These are phyloP conservation scores for Tinamus guttatus DNA, from an alignment of 2,113 vertebrate species.

Conservation along the genomic window DNA sequence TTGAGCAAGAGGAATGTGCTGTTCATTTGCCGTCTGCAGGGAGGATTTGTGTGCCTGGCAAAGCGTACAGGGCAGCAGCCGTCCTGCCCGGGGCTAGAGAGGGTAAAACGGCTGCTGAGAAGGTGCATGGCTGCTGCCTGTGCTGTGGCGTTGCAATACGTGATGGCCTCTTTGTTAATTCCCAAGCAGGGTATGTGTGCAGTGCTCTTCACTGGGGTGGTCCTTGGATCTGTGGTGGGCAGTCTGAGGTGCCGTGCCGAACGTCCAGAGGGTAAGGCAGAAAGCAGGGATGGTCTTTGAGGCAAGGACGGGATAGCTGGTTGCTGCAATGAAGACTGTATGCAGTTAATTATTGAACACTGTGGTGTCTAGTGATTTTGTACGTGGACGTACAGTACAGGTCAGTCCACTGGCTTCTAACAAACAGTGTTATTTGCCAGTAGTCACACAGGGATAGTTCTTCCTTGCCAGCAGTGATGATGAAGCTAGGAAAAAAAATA, in stretches of 20 bases:
- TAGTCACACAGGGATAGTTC: rapidly evolving
- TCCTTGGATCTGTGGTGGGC: background rate
- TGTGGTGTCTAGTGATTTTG: background rate
- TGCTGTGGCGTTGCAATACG: background rate
- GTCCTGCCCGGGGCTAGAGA: background rate
- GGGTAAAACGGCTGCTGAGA: background rate
- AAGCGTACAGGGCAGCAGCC: background rate
- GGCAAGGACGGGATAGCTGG: rapidly evolving
- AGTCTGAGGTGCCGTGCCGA: background rate
- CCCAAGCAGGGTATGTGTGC: background rate
- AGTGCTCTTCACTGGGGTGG: background rate
- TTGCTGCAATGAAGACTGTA: background rate
- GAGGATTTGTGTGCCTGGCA: background rate
- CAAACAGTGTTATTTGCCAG: background rate
- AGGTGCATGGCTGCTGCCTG: background rate
- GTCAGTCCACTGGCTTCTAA: background rate
- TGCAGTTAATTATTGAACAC: background rate
- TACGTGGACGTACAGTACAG: background rate
- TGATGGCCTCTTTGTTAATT: background rate
- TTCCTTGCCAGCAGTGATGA: background rate
- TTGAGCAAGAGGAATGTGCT: background rate
- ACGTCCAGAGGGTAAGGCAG: background rate
- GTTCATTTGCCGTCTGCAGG: background rate
- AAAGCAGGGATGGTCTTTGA: background rate
- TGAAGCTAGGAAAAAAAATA: background rate